Evolutionary conservation across 2,797 vertebrate genomes (phyloP).

Genomic region (Spinus pinus): DNA sequence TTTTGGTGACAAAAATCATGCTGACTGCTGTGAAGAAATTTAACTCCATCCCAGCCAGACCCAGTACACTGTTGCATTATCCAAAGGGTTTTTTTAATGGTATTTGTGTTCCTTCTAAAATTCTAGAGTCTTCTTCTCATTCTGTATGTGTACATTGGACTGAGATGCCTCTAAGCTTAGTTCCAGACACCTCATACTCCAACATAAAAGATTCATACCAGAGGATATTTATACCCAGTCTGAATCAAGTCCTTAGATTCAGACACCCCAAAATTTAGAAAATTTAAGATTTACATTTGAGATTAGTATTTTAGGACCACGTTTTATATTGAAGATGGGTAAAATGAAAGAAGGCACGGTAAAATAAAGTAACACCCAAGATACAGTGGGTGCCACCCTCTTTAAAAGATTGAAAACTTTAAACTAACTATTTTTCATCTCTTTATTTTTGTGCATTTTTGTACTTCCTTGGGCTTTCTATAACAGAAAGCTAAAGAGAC

Average conservation of each 20-base stretch:
- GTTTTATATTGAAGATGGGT: not conserved
- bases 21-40: not conserved
- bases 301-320: not conserved
- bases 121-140: not conserved
- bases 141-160: not conserved
- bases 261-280: not conserved
- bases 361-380: not conserved
- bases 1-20: not conserved
- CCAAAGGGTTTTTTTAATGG: not conserved
- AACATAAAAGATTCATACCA: not conserved
- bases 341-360: not conserved
- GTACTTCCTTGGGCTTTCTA: not conserved
- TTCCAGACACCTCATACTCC: not conserved
- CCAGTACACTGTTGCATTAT: not conserved
- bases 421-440: not conserved
- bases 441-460: not conserved
- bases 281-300: not conserved
- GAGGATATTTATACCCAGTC: not conserved
- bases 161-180: not conserved
- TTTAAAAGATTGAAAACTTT: not conserved
- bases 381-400: not conserved
- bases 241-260: not conserved
- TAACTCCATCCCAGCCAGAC: not conserved
- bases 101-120: not conserved
- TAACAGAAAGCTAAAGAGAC: not conserved